Percentiles rank a stretch among this genome's conserved stretches.
Conservation (phyloP, 2,797 vertebrate genomes). For the Peromyscus eremicus region DNA sequence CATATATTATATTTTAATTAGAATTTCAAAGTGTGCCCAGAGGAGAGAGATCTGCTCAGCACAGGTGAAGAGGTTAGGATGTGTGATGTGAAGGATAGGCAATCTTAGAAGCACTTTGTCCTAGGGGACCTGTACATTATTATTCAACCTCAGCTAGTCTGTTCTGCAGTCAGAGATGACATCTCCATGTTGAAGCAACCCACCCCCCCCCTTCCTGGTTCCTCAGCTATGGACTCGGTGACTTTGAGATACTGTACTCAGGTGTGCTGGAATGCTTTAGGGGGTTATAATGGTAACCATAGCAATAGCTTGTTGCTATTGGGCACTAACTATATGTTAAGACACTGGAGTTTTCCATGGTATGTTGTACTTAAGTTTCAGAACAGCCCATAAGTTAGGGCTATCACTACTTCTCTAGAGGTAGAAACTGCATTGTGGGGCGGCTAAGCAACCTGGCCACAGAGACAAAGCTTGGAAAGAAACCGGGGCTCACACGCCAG, state of each 20-base stretch:
- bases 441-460: not conserved
- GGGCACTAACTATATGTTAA: not conserved
- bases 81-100: not conserved
- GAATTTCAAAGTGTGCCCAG: not conserved
- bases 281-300: not conserved
- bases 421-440: not conserved
- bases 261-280: not conserved
- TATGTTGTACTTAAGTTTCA: not conserved
- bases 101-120: not conserved
- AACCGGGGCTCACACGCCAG: not conserved
- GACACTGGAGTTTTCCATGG: not conserved
- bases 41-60: not conserved
- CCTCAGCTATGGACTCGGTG: not conserved
- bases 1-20: conserved; percentile 1
- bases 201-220: not conserved
- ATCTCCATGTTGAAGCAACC: not conserved
- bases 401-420: not conserved
- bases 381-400: not conserved
- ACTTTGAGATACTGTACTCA: not conserved
- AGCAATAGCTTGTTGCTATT: not conserved
- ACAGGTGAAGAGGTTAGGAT: not conserved
- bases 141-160: not conserved
- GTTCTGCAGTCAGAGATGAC: not conserved
- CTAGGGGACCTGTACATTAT: not conserved
- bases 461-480: not conserved